phyloP scores from a whole-genome alignment of 37 sponge, comb jelly and placozoan species.

The Haliclona indistincta region DNA sequence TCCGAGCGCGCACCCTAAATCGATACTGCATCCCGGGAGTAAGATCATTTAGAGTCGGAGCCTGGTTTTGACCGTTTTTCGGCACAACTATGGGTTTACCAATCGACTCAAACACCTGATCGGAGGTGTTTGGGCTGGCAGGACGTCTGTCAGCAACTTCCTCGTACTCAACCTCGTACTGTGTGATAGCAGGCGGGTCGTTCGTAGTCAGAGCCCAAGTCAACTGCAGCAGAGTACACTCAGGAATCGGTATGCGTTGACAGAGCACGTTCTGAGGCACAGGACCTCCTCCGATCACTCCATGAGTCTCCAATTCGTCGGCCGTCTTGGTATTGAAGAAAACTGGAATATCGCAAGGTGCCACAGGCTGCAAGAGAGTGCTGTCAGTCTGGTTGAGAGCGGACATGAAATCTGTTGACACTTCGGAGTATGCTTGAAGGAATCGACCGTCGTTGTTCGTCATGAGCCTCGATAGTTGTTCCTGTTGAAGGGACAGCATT shows the following conservation, averaged over 20 bases:
- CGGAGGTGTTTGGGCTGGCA: neutral
- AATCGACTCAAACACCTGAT: neutral
- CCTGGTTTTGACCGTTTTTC: slow-evolving; percentile 36
- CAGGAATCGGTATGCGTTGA: neutral
- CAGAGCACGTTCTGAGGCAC: slow-evolving; percentile 43
- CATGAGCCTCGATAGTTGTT: slow-evolving; percentile 29
- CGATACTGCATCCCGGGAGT: slow-evolving; percentile 56
- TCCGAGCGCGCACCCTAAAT: slow-evolving; percentile 62
- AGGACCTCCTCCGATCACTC: slow-evolving; percentile 73
- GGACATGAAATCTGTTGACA: slow-evolving; percentile 12
- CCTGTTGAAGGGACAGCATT: slow-evolving; percentile 25
- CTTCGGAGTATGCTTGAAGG: slow-evolving; percentile 20
- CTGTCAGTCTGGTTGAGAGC: slow-evolving; percentile 44
- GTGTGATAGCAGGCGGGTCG: neutral
- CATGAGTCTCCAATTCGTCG: slow-evolving; percentile 23
- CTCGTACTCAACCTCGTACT: slow-evolving; percentile 63
- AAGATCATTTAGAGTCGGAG: slow-evolving; percentile 32
- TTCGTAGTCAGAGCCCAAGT: slow-evolving; percentile 38
- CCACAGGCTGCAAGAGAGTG: slow-evolving; percentile 20
- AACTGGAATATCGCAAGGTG: slow-evolving; percentile 50
- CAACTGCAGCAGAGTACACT: slow-evolving; percentile 41
- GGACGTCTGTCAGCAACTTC: slow-evolving; percentile 17
- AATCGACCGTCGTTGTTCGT: slow-evolving; percentile 36
- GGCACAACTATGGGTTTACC: slow-evolving; percentile 13
- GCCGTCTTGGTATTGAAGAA: slow-evolving; percentile 19